Conservation (phyloP, 2,113 vertebrate genomes). For the Eurystomus gularis region DNA sequence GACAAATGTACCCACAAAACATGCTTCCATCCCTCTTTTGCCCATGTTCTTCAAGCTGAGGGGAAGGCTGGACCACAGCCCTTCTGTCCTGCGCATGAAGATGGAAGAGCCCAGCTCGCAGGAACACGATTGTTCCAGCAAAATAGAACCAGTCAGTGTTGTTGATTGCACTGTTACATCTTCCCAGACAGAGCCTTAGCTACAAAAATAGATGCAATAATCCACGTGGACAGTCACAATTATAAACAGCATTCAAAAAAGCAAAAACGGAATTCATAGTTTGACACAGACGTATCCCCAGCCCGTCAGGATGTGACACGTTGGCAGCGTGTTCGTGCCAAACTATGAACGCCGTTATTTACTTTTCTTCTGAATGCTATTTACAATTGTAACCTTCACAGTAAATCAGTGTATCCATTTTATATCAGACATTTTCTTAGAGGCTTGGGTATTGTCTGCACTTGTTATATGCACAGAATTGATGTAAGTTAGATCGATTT, state of each 20-base stretch:
- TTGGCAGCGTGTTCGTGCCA: not conserved
- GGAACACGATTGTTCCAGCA: conserved; percentile 34
- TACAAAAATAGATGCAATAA: conserved; percentile 61
- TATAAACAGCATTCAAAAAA: conserved; percentile 44
- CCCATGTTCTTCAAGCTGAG: not conserved
- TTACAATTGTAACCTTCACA: not conserved
- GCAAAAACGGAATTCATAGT: conserved; percentile 41
- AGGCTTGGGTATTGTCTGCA: conserved; percentile 8
- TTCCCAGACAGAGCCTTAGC: conserved; percentile 46
- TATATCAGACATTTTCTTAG: not conserved
- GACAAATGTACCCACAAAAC: not conserved
- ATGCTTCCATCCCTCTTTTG: not conserved
- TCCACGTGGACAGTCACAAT: conserved; percentile 58
- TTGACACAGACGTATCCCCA: conserved; percentile 56
- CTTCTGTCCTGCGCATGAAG: not conserved
- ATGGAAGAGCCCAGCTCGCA: not conserved
- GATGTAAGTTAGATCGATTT: not conserved
- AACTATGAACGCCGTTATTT: conserved; percentile 32
- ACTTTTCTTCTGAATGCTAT: conserved; percentile 6
- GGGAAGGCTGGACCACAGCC: not conserved
- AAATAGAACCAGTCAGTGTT: conserved; percentile 38
- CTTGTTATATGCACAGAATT: conserved; percentile 4
- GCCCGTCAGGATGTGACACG: conserved; percentile 44
- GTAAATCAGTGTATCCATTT: conserved; percentile 30
- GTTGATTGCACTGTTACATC: conserved; percentile 45